Percentiles rank a stretch among this genome's conserved stretches.
Evolutionary conservation across 1,140 invertebrate species (phyloP).

Genomic region (Drosophila orosa): DNA sequence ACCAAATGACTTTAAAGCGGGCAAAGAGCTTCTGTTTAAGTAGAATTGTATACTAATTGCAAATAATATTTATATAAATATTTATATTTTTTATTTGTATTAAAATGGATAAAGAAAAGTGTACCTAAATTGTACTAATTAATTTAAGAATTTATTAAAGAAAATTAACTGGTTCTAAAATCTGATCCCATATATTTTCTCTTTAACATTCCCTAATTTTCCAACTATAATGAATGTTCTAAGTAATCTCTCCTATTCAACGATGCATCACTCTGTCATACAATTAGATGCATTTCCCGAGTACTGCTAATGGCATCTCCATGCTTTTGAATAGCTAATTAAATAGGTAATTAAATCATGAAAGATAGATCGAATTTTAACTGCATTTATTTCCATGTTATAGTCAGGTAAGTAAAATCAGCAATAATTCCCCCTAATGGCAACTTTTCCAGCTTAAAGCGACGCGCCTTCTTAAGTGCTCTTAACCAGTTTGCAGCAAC

Average conservation of each 20-base stretch:
- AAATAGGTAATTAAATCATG: slow-evolving; percentile 23
- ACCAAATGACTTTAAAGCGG: slow-evolving; percentile 9
- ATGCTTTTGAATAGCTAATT: slow-evolving; percentile 19
- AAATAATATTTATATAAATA: background rate
- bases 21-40: slow-evolving; percentile 9
- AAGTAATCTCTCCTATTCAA: background rate
- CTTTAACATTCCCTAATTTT: background rate
- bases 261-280: slow-evolving; percentile 1
- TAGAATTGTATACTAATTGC: background rate
- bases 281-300: background rate
- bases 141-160: background rate
- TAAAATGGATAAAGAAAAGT: background rate
- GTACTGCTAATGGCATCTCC: slow-evolving; percentile 17
- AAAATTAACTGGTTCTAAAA: background rate
- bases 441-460: slow-evolving; percentile 33
- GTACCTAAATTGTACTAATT: background rate
- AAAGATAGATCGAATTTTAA: slow-evolving; percentile 28
- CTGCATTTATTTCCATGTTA: slow-evolving; percentile 14
- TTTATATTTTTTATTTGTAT: background rate
- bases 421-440: slow-evolving; percentile 4
- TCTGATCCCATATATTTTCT: background rate
- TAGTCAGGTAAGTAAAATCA: slow-evolving; percentile 3
- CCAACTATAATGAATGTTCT: background rate
- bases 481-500: slow-evolving; percentile 33
- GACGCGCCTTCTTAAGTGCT: slow-evolving; percentile 21